A percentile compares a stretch with the other conserved stretches of the same genome.
These are phyloP conservation scores for Peromyscus nudipes DNA, from an alignment of 2,797 vertebrate species.

Conservation along the genomic window DNA sequence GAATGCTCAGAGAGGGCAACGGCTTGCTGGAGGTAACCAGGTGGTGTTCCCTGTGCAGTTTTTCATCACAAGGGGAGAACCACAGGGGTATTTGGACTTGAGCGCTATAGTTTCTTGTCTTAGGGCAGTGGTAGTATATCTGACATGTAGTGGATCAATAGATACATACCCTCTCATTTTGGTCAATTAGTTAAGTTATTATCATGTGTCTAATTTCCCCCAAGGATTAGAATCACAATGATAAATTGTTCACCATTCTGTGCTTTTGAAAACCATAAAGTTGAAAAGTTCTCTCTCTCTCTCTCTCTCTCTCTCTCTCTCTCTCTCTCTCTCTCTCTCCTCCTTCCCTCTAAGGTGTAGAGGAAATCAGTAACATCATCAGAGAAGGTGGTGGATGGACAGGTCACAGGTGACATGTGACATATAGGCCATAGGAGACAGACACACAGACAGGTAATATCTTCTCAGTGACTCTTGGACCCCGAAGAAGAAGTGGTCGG, in stretches of 20 bases:
- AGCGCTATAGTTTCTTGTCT: neutral
- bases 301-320: neutral
- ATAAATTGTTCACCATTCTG: neutral
- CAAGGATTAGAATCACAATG: conserved; percentile 9
- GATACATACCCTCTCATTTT: neutral
- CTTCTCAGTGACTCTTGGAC: neutral
- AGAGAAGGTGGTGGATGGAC: neutral
- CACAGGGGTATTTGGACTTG: neutral
- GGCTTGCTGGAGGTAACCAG: neutral
- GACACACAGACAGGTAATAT: neutral
- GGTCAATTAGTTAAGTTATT: conserved; percentile 29
- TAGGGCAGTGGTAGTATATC: neutral
- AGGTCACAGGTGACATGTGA: neutral
- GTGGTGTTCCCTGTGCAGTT: neutral
- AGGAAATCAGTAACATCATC: neutral
- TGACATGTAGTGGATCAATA: neutral
- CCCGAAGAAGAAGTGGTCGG: neutral
- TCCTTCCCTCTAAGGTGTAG: neutral
- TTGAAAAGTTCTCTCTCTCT: neutral
- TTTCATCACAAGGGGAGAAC: neutral
- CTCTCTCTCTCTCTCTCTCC: neutral
- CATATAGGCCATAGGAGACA: neutral
- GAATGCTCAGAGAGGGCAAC: rapidly evolving
- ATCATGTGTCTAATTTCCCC: neutral
- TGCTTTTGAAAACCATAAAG: conserved; percentile 45